phyloP scores from a whole-genome alignment of 2,113 vertebrate genomes.

The Bubo bubo region DNA sequence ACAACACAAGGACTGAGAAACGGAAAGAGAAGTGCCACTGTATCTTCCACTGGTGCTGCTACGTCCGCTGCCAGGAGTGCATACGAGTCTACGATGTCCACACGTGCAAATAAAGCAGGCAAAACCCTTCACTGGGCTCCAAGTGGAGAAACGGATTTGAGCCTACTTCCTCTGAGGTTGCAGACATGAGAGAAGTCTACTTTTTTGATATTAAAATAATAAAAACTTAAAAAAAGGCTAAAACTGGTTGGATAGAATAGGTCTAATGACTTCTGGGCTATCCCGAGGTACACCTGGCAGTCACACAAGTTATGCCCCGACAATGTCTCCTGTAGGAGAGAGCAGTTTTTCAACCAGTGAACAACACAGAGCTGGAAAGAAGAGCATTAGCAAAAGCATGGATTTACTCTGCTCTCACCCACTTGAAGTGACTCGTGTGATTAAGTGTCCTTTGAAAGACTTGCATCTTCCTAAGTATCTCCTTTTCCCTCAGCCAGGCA shows the following conservation, averaged over 20 bases:
- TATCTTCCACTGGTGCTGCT: slow-evolving; percentile 87
- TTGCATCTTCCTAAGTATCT: slow-evolving; percentile 19
- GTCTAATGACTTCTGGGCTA: slow-evolving; percentile 56
- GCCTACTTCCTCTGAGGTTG: slow-evolving; percentile 54
- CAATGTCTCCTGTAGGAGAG: not conserved
- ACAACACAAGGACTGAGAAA: slow-evolving; percentile 82
- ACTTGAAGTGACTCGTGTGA: slow-evolving; percentile 24
- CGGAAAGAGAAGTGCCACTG: slow-evolving; percentile 82
- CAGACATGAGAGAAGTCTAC: slow-evolving; percentile 42
- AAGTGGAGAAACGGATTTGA: slow-evolving; percentile 1
- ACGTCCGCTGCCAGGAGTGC: slow-evolving; percentile 85
- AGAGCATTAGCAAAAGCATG: slow-evolving; percentile 6
- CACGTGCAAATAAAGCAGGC: slow-evolving; percentile 79
- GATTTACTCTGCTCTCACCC: slow-evolving; percentile 15
- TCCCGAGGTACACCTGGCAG: slow-evolving; percentile 20
- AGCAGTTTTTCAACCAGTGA: not conserved
- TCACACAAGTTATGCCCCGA: not conserved
- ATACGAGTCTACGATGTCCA: slow-evolving; percentile 82
- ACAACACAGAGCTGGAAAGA: not conserved
- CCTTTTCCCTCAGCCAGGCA: slow-evolving; percentile 14
- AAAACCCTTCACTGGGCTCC: not conserved
- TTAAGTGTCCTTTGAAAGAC: slow-evolving; percentile 64
- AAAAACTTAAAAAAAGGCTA: slow-evolving; percentile 32
- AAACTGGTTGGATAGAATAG: slow-evolving; percentile 66
- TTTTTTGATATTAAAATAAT: slow-evolving; percentile 47